Conservation (phyloP, 2,888 invertebrate species). For the Temnothorax unifasciatus region DNA sequence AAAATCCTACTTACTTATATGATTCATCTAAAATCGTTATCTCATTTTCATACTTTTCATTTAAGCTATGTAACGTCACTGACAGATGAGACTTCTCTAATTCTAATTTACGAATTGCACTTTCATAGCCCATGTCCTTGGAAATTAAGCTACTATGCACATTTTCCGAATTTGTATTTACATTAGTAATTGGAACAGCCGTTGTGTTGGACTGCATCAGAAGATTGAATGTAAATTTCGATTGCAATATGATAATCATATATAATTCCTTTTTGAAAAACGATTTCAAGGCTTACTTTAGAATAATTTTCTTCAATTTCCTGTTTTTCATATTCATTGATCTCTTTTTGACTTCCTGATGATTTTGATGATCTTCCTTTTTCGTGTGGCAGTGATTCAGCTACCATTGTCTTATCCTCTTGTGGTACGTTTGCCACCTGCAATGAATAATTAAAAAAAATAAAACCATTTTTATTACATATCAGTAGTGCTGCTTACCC, state of each 20-base stretch:
- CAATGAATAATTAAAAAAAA: neutral
- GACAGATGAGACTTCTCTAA: conserved; percentile 81
- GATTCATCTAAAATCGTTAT: conserved; percentile 81
- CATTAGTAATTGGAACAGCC: conserved; percentile 54
- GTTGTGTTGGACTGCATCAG: conserved; percentile 77
- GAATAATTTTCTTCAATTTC: conserved; percentile 78
- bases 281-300: neutral
- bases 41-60: conserved; percentile 82
- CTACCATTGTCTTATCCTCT: conserved; percentile 80
- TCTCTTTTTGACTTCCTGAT: conserved; percentile 77
- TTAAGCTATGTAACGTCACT: conserved; percentile 77
- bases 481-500: conserved; percentile 11
- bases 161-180: conserved; percentile 51
- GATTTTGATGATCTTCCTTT: conserved; percentile 78
- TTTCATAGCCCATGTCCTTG: conserved; percentile 67
- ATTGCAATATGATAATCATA: conserved; percentile 6
- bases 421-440: conserved; percentile 60
- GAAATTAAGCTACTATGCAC: conserved; percentile 39
- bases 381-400: conserved; percentile 79
- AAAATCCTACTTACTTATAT: conserved; percentile 78
- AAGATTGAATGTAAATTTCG: conserved; percentile 57
- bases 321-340: conserved; percentile 80
- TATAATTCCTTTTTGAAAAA: neutral
- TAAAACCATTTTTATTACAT: neutral
- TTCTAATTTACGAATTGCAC: conserved; percentile 76